Conservation (phyloP, 2,113 vertebrate genomes). For the Beaufortia kweichowensis region DNA sequence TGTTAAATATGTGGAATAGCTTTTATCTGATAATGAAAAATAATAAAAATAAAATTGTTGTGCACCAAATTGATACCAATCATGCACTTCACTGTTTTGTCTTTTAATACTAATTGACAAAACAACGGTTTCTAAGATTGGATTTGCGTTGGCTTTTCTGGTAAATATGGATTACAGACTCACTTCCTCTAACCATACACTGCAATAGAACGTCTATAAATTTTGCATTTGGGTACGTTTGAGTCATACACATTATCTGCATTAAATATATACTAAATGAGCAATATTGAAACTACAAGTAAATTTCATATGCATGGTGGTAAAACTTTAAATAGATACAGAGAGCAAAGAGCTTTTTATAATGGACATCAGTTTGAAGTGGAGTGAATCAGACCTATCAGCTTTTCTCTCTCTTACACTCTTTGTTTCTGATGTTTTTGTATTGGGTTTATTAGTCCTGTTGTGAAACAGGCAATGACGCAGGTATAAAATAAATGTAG, state of each 20-base stretch:
- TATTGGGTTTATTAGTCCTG: background rate
- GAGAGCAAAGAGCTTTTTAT: background rate
- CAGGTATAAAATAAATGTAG: background rate
- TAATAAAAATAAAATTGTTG: background rate
- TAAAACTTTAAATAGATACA: background rate
- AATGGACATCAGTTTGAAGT: background rate
- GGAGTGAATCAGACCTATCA: background rate
- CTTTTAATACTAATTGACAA: background rate
- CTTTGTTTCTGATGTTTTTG: background rate
- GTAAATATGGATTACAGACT: background rate
- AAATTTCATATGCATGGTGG: background rate
- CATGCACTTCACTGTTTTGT: background rate
- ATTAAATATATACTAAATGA: background rate
- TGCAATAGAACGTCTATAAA: background rate
- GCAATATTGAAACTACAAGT: background rate
- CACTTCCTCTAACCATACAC: background rate
- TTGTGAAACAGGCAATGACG: slow-evolving; percentile 2
- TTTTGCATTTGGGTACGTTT: background rate
- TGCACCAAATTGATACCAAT: background rate
- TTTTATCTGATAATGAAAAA: background rate
- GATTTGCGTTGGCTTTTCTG: background rate
- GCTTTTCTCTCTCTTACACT: too few species aligned
- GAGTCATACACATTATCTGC: background rate
- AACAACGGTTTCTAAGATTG: background rate
- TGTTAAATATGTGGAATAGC: background rate